Conservation (phyloP, 2,113 vertebrate species). For the Tetraodon nigroviridis region DNA sequence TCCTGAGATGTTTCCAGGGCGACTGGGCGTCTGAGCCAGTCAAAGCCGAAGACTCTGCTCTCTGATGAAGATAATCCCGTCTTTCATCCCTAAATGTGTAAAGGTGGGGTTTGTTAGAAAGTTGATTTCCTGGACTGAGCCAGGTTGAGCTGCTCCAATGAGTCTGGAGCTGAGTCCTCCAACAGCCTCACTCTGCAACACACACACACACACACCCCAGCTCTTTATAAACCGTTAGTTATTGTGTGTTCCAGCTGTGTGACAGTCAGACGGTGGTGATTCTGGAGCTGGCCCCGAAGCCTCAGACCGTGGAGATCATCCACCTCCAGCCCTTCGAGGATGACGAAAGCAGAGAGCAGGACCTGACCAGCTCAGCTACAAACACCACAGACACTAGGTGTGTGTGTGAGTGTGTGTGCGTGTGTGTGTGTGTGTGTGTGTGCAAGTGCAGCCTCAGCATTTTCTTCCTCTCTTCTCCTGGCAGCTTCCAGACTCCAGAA, state of each 20-base stretch:
- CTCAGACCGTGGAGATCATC: constrained; percentile 49
- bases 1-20: too few relatives aligned
- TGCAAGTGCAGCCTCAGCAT: not conserved
- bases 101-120: too few relatives aligned
- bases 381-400: constrained; percentile 61
- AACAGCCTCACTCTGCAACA: too few relatives aligned
- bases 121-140: too few relatives aligned
- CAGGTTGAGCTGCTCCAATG: too few relatives aligned
- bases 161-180: too few relatives aligned
- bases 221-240: too few relatives aligned
- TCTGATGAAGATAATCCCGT: too few relatives aligned
- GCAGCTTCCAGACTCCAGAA: constrained; percentile 71
- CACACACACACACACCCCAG: too few relatives aligned
- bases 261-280: constrained; percentile 53
- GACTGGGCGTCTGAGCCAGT: too few relatives aligned
- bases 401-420: not conserved
- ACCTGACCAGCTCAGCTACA: constrained; percentile 47
- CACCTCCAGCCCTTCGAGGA: constrained; percentile 49
- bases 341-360: constrained; percentile 42
- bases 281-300: constrained; percentile 26
- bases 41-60: too few relatives aligned
- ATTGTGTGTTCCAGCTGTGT: constrained; percentile 43
- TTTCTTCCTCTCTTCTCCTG: not conserved
- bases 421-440: not conserved
- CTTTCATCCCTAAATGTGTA: too few relatives aligned